Evolutionary conservation across 92 coral and sea anemone genomes (phyloP).

Genomic region (Siderastrea radians): DNA sequence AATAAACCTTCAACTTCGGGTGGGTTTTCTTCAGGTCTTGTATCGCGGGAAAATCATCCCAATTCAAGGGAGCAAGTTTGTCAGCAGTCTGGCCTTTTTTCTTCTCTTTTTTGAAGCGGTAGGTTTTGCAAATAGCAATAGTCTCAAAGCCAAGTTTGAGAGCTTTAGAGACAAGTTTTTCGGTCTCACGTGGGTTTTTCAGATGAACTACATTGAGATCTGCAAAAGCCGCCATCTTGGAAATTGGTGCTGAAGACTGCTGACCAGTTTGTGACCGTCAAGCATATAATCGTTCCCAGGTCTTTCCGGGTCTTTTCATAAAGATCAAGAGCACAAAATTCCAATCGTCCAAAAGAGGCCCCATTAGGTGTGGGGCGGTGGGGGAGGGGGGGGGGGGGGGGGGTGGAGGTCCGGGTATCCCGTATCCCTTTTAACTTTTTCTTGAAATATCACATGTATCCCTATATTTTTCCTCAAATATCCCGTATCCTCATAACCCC

Average conservation of each 20-base stretch:
- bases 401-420: not conserved
- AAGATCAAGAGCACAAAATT: too few species aligned
- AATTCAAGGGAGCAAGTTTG: constrained; percentile 66
- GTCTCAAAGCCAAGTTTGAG: constrained; percentile 90
- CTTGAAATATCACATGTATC: too few species aligned
- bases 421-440: too few species aligned
- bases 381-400: constrained; percentile 27
- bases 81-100: constrained; percentile 28
- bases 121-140: constrained; percentile 75
- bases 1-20: constrained; percentile 70
- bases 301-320: too few species aligned
- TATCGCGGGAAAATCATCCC: constrained; percentile 67
- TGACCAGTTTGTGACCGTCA: constrained; percentile 3
- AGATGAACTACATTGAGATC: constrained; percentile 77
- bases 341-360: too few species aligned
- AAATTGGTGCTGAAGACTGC: not conserved
- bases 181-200: constrained; percentile 84
- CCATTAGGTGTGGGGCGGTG: not conserved
- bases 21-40: constrained; percentile 62
- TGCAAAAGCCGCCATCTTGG: constrained; percentile 95
- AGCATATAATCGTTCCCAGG: constrained; percentile 2
- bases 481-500: too few species aligned
- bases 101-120: constrained; percentile 45
- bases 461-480: too few species aligned
- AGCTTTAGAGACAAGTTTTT: constrained; percentile 74